Evolutionary conservation across 1,140 invertebrate species (phyloP), one percentile per base, ranked within the genome.

Genomic region (Calephelis nemesis): DNA sequence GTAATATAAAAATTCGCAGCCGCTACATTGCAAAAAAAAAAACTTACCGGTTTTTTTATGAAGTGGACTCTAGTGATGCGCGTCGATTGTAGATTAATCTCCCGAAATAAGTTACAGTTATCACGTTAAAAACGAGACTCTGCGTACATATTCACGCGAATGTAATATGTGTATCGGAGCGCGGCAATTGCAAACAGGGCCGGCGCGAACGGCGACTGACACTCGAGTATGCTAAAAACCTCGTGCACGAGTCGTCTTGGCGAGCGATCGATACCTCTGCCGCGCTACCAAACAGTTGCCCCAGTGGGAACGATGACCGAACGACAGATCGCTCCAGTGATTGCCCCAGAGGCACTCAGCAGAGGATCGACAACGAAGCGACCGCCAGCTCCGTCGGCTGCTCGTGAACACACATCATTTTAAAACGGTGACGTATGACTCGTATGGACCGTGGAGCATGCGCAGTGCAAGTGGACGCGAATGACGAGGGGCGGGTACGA

Each of bases 181-280:
- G 81, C 84, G 87, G 83, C 85, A 86, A 86, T 79, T 79, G 77
- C 79, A 85, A 50, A 77, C 79, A 87, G 84, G 82, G 85, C 85
- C 86, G 88, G 88, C 88, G 86, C 87, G 82, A 83, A 85, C 85
- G 86, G 83, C 86, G 84, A 88, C 78, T 81, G 82, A 78, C 85
- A 79, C 80, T 76, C 82, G 84, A 90, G 87, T 88, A 88, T 88
- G 81, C 81, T 81, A 84, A 82, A 84, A 87, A 80, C 82, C 83
- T 83, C 80, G 82, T 82, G 83, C 84, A 81, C 87, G 84, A 85
- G 75, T 82, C 83, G 74, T 73, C 82, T 82, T 78, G 76, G 79
- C 73, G 85, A 80, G 85, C 52, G 85, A 88, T 90, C 86, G 84
- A 88, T 88, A 88, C 84, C 75, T 71, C 77, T 83, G 69, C 77